Percentiles rank a stretch among this genome's conserved stretches.
Conservation (phyloP, 2,113 vertebrate genomes). For the Mola mola region DNA sequence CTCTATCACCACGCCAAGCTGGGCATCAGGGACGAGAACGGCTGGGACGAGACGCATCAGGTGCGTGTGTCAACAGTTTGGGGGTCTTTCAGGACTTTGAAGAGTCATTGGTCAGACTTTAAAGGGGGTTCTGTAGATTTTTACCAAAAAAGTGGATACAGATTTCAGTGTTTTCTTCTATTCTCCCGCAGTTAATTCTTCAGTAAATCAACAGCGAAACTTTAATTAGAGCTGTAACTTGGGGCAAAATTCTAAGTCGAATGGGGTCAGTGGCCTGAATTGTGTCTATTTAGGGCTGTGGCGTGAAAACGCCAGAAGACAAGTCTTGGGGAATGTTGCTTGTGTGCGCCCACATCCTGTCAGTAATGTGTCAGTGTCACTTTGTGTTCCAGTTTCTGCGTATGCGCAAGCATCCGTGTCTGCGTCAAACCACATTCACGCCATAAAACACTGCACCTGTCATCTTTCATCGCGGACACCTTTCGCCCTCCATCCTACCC, state of each 20-base stretch:
- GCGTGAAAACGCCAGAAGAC: neutral
- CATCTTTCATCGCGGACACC: conserved; percentile 32
- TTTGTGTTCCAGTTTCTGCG: conserved; percentile 52
- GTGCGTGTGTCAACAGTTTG: conserved; percentile 57
- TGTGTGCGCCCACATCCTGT: neutral
- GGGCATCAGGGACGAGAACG: conserved; percentile 90
- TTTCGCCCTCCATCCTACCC: conserved; percentile 45
- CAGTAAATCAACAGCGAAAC: no score
- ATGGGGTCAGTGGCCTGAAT: no score
- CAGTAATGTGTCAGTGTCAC: conserved; percentile 24
- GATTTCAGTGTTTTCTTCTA: no score
- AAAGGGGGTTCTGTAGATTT: no score
- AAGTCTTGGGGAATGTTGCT: neutral
- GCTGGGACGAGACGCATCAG: conserved; percentile 96
- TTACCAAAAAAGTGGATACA: no score
- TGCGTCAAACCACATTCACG: conserved; percentile 49
- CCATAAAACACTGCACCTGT: conserved; percentile 48
- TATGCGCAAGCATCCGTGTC: conserved; percentile 35
- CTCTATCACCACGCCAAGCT: conserved; percentile 89
- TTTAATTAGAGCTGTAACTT: no score
- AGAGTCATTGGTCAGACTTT: no score
- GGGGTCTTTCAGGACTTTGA: neutral
- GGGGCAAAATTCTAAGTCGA: no score
- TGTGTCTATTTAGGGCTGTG: conserved; percentile 3
- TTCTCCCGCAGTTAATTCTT: no score